phyloP scores from a whole-genome alignment of 2,797 vertebrate genomes.

The Phoeniculus purpureus region DNA sequence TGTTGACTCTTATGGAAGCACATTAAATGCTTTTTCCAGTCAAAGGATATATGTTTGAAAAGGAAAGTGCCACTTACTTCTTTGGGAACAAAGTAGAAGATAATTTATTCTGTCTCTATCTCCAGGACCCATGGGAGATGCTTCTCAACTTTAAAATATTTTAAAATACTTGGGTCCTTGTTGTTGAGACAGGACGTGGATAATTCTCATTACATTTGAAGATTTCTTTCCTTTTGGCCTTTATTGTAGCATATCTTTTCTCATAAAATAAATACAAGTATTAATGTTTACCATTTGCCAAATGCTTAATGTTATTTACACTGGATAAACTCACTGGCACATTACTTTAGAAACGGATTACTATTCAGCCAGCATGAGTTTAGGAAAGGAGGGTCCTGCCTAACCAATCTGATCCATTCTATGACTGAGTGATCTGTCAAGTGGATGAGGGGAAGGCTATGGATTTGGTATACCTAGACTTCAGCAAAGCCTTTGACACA shows the following conservation, averaged over 20 bases:
- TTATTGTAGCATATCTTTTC: background rate
- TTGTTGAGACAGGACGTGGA: background rate
- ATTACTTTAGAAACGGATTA: background rate
- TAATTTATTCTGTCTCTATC: background rate
- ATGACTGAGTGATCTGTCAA: too few species aligned
- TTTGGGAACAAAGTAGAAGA: background rate
- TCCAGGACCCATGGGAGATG: background rate
- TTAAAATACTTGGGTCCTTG: background rate
- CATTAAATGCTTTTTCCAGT: background rate
- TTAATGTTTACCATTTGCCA: background rate
- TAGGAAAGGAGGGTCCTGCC: too few species aligned
- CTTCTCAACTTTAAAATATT: background rate
- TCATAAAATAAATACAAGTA: background rate
- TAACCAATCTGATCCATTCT: too few species aligned
- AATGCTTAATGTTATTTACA: background rate
- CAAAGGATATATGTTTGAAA: background rate
- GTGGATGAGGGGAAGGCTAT: too few species aligned
- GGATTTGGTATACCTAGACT: too few species aligned
- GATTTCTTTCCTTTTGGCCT: background rate
- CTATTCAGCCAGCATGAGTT: too few species aligned
- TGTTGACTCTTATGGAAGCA: background rate
- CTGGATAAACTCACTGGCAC: background rate
- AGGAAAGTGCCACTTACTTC: background rate
- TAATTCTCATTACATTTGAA: background rate
- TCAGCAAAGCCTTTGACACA: too few species aligned